Evolutionary conservation across 1,140 invertebrate species (phyloP).

Genomic region (Drosophila leontia): DNA sequence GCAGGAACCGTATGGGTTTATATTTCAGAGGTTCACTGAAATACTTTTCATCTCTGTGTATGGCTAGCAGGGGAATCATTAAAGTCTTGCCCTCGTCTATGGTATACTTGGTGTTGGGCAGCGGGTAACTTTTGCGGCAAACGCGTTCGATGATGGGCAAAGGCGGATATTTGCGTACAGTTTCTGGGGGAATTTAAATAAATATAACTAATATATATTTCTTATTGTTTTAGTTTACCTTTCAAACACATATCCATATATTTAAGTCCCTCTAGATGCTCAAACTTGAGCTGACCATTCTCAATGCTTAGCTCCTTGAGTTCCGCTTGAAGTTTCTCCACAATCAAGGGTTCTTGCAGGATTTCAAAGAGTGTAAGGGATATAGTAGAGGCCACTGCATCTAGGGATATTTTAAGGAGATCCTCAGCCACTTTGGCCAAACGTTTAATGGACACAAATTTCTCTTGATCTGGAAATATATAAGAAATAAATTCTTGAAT

Average conservation of each 20-base stretch:
- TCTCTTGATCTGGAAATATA: constrained; percentile 57
- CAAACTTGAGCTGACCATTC: constrained; percentile 47
- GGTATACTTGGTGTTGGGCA: constrained; percentile 66
- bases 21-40: constrained; percentile 87
- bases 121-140: constrained; percentile 66
- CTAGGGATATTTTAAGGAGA: constrained; percentile 64
- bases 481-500: not conserved
- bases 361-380: constrained; percentile 72
- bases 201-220: too few relatives aligned
- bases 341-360: constrained; percentile 62
- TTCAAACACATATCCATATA: constrained; percentile 77
- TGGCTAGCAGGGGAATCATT: constrained; percentile 74
- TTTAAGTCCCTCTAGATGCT: constrained; percentile 57
- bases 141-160: constrained; percentile 72
- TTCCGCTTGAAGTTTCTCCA: constrained; percentile 68
- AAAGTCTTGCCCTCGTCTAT: constrained; percentile 78
- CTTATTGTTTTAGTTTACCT: constrained; percentile 26
- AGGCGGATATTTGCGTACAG: constrained; percentile 85
- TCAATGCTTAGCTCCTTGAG: constrained; percentile 40
- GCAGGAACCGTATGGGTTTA: constrained; percentile 86
- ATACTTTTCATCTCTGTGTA: constrained; percentile 87
- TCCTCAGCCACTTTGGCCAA: constrained; percentile 71
- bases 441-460: constrained; percentile 67
- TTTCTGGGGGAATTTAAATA: constrained; percentile 78
- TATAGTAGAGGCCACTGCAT: constrained; percentile 58